Percentiles rank a stretch among this genome's conserved stretches.
Evolutionary conservation across 2,797 vertebrate species (phyloP).

Genomic region (Hippocampus kuda): DNA sequence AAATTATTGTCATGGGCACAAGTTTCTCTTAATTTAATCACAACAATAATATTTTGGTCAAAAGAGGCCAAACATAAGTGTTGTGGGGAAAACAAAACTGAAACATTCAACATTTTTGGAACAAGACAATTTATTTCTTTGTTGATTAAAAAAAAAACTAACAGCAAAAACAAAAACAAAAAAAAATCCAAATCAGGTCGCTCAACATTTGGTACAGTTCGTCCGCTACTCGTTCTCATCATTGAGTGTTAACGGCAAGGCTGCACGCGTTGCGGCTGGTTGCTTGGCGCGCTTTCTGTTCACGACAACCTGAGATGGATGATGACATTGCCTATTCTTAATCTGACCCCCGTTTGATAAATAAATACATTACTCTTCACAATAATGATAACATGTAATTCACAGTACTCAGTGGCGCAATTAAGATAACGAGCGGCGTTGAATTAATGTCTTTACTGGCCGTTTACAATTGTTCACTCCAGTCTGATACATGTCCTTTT

Average conservation of each 20-base stretch:
- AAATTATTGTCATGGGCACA: neutral
- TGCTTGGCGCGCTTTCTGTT: constrained; percentile 14
- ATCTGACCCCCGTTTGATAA: constrained; percentile 49
- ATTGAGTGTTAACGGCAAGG: neutral
- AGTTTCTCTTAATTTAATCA: neutral
- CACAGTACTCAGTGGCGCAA: constrained; percentile 57
- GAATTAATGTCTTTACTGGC: neutral
- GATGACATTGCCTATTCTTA: constrained; percentile 33
- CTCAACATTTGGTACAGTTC: neutral
- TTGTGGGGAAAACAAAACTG: neutral
- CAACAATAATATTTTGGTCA: neutral
- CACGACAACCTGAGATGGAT: constrained; percentile 59
- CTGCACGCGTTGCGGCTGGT: neutral
- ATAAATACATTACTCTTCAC: constrained; percentile 61
- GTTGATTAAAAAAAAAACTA: constrained; percentile 3
- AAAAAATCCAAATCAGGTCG: neutral
- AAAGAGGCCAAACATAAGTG: neutral
- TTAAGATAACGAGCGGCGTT: neutral
- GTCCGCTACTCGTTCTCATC: neutral
- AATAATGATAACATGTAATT: constrained; percentile 55
- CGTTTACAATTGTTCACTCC: constrained; percentile 43
- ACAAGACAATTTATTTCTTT: constrained; percentile 6
- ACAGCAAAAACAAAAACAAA: neutral
- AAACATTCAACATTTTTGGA: neutral
- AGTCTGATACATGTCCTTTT: constrained; percentile 47